These are phyloP conservation scores for Invenusta paracnida DNA, from an alignment of 2,888 invertebrate species.

Conservation along the genomic window DNA sequence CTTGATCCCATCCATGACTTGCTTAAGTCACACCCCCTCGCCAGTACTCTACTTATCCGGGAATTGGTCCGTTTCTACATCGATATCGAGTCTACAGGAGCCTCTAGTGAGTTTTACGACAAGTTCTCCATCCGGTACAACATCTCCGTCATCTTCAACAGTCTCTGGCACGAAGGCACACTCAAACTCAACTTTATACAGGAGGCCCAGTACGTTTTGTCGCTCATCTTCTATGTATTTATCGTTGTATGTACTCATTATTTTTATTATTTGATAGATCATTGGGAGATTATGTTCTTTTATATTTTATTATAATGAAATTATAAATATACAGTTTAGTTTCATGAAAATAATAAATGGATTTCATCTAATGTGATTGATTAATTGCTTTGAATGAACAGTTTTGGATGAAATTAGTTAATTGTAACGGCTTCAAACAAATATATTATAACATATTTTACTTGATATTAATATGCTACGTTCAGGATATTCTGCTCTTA, in stretches of 20 bases:
- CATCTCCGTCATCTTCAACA: constrained; percentile 88
- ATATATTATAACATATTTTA: too few species aligned
- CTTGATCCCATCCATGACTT: constrained; percentile 66
- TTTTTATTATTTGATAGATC: background rate
- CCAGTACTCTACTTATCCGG: constrained; percentile 76
- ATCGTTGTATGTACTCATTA: background rate
- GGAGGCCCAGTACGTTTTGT: constrained; percentile 41
- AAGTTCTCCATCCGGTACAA: constrained; percentile 97
- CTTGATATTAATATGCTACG: too few species aligned
- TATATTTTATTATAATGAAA: too few species aligned
- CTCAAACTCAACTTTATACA: constrained; percentile 4
- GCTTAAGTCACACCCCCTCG: constrained; percentile 80
- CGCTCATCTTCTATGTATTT: background rate
- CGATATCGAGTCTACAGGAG: constrained; percentile 92
- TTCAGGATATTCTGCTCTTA: too few species aligned
- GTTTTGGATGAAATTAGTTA: too few species aligned
- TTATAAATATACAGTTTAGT: too few species aligned
- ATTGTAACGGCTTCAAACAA: too few species aligned
- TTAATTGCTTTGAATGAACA: too few species aligned
- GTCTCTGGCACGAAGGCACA: constrained; percentile 70
- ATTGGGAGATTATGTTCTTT: too few species aligned
- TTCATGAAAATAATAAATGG: too few species aligned
- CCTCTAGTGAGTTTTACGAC: constrained; percentile 96
- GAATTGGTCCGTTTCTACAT: constrained; percentile 96
- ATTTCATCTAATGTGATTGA: too few species aligned